phyloP scores from a whole-genome alignment of 2,797 vertebrate species.

The Carcharodon carcharias region DNA sequence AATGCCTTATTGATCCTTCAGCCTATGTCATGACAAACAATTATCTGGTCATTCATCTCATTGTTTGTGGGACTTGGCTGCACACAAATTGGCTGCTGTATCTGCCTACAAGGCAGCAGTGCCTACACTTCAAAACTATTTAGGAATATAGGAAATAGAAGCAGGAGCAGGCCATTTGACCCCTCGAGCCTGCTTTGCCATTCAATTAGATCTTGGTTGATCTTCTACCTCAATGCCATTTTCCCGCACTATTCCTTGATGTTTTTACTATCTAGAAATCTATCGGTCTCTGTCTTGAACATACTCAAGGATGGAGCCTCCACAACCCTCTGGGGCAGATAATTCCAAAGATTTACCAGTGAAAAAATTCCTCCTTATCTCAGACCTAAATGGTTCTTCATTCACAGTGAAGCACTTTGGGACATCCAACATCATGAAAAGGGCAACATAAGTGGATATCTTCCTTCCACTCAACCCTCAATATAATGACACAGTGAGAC shows the following conservation, averaged over 20 bases:
- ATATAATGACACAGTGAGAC: not conserved
- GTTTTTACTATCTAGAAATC: too few species aligned
- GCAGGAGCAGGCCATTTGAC: too few species aligned
- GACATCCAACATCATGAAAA: not conserved
- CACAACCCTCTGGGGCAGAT: too few species aligned
- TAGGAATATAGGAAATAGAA: too few species aligned
- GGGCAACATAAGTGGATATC: not conserved
- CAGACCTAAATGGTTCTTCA: not conserved
- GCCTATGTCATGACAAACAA: not conserved
- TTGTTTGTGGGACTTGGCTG: not conserved
- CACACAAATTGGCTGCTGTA: not conserved
- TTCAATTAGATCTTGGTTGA: too few species aligned
- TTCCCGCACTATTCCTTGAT: too few species aligned
- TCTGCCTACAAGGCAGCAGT: not conserved
- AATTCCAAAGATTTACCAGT: too few species aligned
- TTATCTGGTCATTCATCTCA: not conserved
- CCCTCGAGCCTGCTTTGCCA: too few species aligned
- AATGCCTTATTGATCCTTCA: not conserved
- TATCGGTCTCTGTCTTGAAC: too few species aligned
- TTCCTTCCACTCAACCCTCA: not conserved
- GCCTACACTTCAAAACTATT: not conserved
- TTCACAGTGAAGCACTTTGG: not conserved
- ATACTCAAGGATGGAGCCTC: too few species aligned
- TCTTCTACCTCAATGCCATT: too few species aligned
- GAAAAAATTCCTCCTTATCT: too few species aligned